Percentiles rank a stretch among this genome's conserved stretches.
These are phyloP conservation scores for Philaethria dido DNA, from an alignment of 2,888 invertebrate species.

Conservation along the genomic window DNA sequence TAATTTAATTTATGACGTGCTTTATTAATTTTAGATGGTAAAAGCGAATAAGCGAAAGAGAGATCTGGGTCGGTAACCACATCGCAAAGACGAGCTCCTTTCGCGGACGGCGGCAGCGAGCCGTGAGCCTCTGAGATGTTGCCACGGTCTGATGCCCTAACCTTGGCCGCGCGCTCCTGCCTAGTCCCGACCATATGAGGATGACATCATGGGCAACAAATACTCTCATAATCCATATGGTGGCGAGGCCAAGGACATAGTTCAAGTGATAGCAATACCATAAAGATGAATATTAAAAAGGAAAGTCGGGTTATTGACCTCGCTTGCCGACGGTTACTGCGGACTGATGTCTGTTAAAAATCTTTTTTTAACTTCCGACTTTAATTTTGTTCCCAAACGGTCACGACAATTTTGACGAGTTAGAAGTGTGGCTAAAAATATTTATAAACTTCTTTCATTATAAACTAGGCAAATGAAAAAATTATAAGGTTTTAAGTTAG, in stretches of 20 bases:
- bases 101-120: constrained; percentile 72
- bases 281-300: constrained; percentile 69
- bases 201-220: constrained; percentile 73
- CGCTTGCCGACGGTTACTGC: constrained; percentile 58
- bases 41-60: constrained; percentile 60
- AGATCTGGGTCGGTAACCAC: constrained; percentile 71
- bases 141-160: constrained; percentile 76
- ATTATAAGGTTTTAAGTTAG: constrained; percentile 46
- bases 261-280: constrained; percentile 62
- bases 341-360: constrained; percentile 62
- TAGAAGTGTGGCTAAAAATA: constrained; percentile 45
- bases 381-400: constrained; percentile 57
- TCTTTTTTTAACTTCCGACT: constrained; percentile 69
- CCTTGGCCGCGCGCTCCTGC: constrained; percentile 75
- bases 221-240: constrained; percentile 52
- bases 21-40: constrained; percentile 62
- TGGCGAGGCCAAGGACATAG: constrained; percentile 68
- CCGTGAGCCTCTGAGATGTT: constrained; percentile 66
- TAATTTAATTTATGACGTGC: constrained; percentile 55
- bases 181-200: constrained; percentile 62
- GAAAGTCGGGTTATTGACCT: constrained; percentile 75
- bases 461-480: constrained; percentile 51
- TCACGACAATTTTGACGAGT: constrained; percentile 54
- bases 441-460: constrained; percentile 24
- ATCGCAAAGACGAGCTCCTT: constrained; percentile 60